A percentile compares a stretch with the other conserved stretches of the same genome.
Conservation (phyloP, 2,888 invertebrate species). For the Hemicrepidius hirtus region DNA sequence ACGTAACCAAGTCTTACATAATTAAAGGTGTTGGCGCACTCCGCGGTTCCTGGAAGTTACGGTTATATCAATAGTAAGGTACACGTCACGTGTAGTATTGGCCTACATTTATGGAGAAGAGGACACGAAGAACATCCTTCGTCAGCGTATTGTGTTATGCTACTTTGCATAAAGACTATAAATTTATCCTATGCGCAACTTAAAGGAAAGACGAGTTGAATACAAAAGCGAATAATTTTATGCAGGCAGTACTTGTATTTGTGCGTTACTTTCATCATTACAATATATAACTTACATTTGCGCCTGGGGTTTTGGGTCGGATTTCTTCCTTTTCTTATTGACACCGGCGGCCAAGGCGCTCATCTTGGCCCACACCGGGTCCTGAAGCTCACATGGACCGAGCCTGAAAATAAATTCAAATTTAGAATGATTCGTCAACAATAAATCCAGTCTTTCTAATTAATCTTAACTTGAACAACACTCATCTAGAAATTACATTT, state of each 20-base stretch:
- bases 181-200: slow-evolving; percentile 18
- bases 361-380: slow-evolving; percentile 91
- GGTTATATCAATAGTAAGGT: slow-evolving; percentile 42
- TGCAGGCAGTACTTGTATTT: slow-evolving; percentile 36
- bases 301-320: slow-evolving; percentile 78
- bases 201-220: slow-evolving; percentile 30
- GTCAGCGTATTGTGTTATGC: slow-evolving; percentile 44
- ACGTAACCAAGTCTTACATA: slow-evolving; percentile 35
- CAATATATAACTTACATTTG: slow-evolving; percentile 75
- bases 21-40: slow-evolving; percentile 20
- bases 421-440: neutral
- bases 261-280: slow-evolving; percentile 16
- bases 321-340: slow-evolving; percentile 78
- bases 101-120: slow-evolving; percentile 67
- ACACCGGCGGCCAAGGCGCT: slow-evolving; percentile 81
- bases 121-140: slow-evolving; percentile 47
- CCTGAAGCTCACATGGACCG: slow-evolving; percentile 93
- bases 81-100: slow-evolving; percentile 38
- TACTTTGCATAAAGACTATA: slow-evolving; percentile 33
- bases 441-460: no score
- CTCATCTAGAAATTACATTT: no score
- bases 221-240: slow-evolving; percentile 20
- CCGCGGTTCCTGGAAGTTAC: slow-evolving; percentile 48
- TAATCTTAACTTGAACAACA: no score
- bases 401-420: slow-evolving; percentile 76